These are phyloP conservation scores for Gymnoscopelus braueri DNA, from an alignment of 2,797 vertebrate genomes.

Conservation along the genomic window DNA sequence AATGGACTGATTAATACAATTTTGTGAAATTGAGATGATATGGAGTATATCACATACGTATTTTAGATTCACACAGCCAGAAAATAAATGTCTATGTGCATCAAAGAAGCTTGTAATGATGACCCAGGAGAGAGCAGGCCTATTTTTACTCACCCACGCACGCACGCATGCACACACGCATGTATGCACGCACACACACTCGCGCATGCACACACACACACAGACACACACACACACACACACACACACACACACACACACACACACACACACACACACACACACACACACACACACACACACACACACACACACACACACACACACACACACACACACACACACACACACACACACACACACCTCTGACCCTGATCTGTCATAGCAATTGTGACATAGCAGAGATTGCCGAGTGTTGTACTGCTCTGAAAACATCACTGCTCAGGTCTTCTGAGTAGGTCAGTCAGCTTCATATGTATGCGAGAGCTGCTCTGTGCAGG, in stretches of 20 bases:
- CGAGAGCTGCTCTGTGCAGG: conserved; percentile 7
- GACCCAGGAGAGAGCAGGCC: conserved; percentile 19
- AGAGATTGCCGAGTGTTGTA: conserved; percentile 21
- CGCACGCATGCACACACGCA: neutral
- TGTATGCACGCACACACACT: conserved; percentile 49
- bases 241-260: conserved; percentile 30
- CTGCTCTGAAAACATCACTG: conserved; percentile 63
- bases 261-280: conserved; percentile 15
- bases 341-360: conserved; percentile 44
- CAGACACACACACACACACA: conserved; percentile 27
- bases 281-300: conserved; percentile 18
- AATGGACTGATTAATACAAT: too few relatives aligned
- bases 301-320: neutral
- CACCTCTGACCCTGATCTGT: conserved; percentile 73
- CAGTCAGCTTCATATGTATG: conserved; percentile 57
- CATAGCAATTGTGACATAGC: conserved; percentile 57
- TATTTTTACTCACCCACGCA: too few relatives aligned
- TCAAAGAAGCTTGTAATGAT: conserved; percentile 24
- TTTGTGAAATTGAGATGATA: too few relatives aligned
- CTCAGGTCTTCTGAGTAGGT: conserved; percentile 69
- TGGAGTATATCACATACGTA: neutral
- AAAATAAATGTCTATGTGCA: conserved; percentile 7
- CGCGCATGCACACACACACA: conserved; percentile 41
- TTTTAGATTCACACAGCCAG: neutral
- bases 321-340: conserved; percentile 21